Base-by-base conservation (phyloP, 1,140 invertebrate genomes). In the Pachypsylla venusta region DNA sequence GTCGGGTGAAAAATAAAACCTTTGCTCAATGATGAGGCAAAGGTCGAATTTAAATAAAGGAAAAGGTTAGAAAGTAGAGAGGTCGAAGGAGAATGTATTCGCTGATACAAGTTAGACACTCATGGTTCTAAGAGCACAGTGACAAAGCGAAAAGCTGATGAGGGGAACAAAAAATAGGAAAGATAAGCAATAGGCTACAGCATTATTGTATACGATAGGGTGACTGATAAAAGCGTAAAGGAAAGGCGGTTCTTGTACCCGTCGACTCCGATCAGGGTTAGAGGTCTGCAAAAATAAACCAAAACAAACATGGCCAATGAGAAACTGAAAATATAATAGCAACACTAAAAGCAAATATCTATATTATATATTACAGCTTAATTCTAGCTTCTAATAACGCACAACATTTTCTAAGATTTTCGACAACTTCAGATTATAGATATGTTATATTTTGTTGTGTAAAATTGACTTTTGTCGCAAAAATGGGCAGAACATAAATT, bases 251-350 rank as follows among this genome's bases (percentile, higher is more conserved):
- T 35, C 30, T 35, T 35, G n/a, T 10, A 19, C 42, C 42, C 42
- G 42, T n/a, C 42, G 16, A 22, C 42, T 5, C 4, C 22, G 7
- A 48, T 5, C 42, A 48, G 42, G 42, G 42, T 48, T 48, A 48
- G 22, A 19, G 42, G 42, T 48, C 42, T 48, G 42, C 42, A 48
- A 48, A 48, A 48, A 48, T 48, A 48, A 48, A 48, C 42, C 42
- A 48, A 48, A 48, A 48, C 42, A 48, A 48, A 48, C 16, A 19
- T 4, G 42, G 42, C 42, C 7, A 35, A 35, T 48, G 42, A 48
- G 42, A 48, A 48, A 48, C 42, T 48, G 22, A 48, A 19, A 48
- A 16, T 10, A n/a, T n/a, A n/a, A n/a, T n/a, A n/a, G n/a, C n/a
- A n/a, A n/a, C n/a, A n/a, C n/a, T n/a, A n/a, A n/a, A n/a, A n/a